These are phyloP conservation scores for Meandrusa payeni DNA, from an alignment of 2,888 invertebrate species.

Conservation along the genomic window DNA sequence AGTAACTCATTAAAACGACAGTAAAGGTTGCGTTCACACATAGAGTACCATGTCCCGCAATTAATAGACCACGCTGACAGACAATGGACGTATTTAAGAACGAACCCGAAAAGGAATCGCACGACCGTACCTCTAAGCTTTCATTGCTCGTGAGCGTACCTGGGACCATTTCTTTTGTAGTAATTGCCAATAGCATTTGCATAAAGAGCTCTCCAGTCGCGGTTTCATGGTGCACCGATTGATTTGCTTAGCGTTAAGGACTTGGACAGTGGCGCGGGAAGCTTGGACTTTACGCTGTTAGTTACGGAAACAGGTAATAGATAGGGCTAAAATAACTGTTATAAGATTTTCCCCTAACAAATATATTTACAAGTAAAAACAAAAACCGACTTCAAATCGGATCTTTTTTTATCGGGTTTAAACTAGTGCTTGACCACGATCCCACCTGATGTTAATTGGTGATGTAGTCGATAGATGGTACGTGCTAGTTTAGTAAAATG, in stretches of 20 bases:
- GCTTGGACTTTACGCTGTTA: not conserved
- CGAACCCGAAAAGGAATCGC: conserved; percentile 31
- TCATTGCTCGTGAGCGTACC: conserved; percentile 37
- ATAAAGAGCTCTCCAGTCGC: conserved; percentile 46
- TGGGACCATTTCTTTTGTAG: conserved; percentile 62
- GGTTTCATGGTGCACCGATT: conserved; percentile 32
- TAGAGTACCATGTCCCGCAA: conserved; percentile 30
- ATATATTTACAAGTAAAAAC: too few relatives aligned
- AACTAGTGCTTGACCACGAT: too few relatives aligned
- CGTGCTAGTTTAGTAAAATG: too few relatives aligned
- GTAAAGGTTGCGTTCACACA: conserved; percentile 30
- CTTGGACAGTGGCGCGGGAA: conserved; percentile 9
- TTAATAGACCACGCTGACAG: conserved; percentile 39
- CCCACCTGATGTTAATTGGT: too few relatives aligned
- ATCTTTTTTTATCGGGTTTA: too few relatives aligned
- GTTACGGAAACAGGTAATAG: not conserved
- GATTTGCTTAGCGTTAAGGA: conserved; percentile 24
- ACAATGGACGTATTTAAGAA: conserved; percentile 43
- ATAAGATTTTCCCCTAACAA: too few relatives aligned
- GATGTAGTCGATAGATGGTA: too few relatives aligned
- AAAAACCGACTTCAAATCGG: too few relatives aligned
- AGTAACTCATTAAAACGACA: conserved; percentile 45
- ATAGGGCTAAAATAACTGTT: not conserved
- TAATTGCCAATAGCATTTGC: conserved; percentile 67
- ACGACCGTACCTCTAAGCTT: conserved; percentile 31